A percentile compares a stretch with the other conserved stretches of the same genome.
Conservation (phyloP, 2,113 vertebrate genomes). For the Coregonus clupeaformis region DNA sequence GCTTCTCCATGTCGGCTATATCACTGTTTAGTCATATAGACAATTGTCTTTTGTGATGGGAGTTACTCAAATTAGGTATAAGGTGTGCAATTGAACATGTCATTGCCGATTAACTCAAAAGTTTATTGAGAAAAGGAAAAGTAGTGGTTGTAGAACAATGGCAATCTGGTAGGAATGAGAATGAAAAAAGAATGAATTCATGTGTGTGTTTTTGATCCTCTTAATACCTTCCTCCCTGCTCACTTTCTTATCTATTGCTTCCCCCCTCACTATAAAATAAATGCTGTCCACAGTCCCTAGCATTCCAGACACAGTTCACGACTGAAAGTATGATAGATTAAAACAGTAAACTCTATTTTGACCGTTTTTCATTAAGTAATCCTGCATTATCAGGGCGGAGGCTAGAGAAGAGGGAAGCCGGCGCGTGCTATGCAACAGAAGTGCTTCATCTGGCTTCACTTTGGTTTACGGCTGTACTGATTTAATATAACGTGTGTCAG, state of each 20-base stretch:
- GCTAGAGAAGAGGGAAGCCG: not conserved
- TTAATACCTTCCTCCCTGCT: not conserved
- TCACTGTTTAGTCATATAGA: not conserved
- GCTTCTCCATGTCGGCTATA: too few relatives aligned
- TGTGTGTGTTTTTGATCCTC: not conserved
- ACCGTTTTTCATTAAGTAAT: too few relatives aligned
- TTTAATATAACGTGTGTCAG: conserved; percentile 55
- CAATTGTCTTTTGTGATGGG: too few relatives aligned
- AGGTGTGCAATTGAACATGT: not conserved
- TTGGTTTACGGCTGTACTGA: conserved; percentile 39
- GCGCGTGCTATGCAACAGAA: conserved; percentile 11
- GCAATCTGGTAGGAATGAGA: not conserved
- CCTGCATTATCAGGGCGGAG: too few relatives aligned
- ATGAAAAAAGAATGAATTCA: not conserved
- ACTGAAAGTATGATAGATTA: not conserved
- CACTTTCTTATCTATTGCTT: not conserved
- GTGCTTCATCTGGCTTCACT: conserved; percentile 60
- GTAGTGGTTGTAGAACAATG: not conserved
- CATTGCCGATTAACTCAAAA: not conserved
- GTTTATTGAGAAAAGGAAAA: too few relatives aligned
- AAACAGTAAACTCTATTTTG: too few relatives aligned
- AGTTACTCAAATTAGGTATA: too few relatives aligned
- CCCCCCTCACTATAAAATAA: conserved; percentile 17
- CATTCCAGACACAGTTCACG: not conserved
- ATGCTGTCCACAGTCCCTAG: conserved; percentile 34